Conservation (phyloP, 1,140 invertebrate genomes). For the Marisa cornuarietis region DNA sequence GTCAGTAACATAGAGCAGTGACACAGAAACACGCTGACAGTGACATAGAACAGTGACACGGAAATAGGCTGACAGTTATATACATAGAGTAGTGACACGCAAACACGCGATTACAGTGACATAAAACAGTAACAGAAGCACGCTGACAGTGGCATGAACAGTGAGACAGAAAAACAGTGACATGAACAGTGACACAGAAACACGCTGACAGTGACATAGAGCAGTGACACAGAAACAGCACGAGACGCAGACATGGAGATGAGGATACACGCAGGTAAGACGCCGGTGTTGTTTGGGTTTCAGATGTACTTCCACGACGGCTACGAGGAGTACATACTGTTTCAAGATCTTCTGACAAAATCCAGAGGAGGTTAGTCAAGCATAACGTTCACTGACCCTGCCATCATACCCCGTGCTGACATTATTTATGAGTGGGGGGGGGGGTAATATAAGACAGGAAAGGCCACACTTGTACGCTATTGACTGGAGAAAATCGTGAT, state of each 20-base stretch:
- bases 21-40: background rate
- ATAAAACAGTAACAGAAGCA: no score
- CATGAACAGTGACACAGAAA: background rate
- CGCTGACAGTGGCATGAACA: no score
- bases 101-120: no score
- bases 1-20: background rate
- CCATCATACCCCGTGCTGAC: no score
- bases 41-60: background rate
- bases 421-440: no score
- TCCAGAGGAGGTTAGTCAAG: conserved; percentile 39
- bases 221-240: background rate
- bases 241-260: background rate
- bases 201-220: background rate
- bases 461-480: no score
- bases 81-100: background rate
- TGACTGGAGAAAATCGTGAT: no score
- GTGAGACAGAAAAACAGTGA: no score
- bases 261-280: background rate
- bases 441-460: no score
- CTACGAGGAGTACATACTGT: conserved; percentile 62
- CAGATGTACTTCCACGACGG: conserved; percentile 85
- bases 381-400: no score
- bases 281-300: conserved; percentile 32
- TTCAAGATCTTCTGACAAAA: conserved; percentile 39
- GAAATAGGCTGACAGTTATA: no score